Conservation (phyloP, 2,888 invertebrate genomes). For the Heliconius ismenius region DNA sequence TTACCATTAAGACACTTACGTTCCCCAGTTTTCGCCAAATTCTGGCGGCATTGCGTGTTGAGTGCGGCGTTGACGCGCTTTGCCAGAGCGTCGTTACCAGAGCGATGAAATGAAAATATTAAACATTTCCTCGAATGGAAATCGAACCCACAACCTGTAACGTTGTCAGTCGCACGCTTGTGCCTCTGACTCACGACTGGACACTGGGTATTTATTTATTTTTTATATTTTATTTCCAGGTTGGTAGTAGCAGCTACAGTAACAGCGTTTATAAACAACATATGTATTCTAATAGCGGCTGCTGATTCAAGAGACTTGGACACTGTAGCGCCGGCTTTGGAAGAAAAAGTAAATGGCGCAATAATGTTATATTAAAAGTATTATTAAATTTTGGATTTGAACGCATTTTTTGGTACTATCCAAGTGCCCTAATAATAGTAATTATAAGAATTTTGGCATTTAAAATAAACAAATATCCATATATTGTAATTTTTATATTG, state of each 20-base stretch:
- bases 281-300: constrained; percentile 87
- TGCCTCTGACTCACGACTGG: not conserved
- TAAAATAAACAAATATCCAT: not conserved
- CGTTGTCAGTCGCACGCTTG: too few relatives aligned
- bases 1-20: too few relatives aligned
- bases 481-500: not conserved
- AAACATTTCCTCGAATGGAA: not conserved
- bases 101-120: not conserved
- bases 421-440: not conserved
- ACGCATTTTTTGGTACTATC: not conserved
- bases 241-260: constrained; percentile 87
- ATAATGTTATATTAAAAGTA: constrained; percentile 88
- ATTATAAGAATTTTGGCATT: not conserved
- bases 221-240: constrained; percentile 72
- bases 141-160: not conserved
- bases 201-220: too few relatives aligned
- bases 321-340: constrained; percentile 85
- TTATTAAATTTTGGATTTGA: not conserved
- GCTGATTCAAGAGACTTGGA: constrained; percentile 84
- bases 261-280: constrained; percentile 87
- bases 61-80: too few relatives aligned
- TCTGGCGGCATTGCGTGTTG: not conserved
- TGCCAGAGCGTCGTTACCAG: not conserved
- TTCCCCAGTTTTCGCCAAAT: too few relatives aligned
- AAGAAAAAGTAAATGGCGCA: constrained; percentile 91